phyloP scores from a whole-genome alignment of 2,888 invertebrate genomes.

The Pseudococcus longispinus region DNA sequence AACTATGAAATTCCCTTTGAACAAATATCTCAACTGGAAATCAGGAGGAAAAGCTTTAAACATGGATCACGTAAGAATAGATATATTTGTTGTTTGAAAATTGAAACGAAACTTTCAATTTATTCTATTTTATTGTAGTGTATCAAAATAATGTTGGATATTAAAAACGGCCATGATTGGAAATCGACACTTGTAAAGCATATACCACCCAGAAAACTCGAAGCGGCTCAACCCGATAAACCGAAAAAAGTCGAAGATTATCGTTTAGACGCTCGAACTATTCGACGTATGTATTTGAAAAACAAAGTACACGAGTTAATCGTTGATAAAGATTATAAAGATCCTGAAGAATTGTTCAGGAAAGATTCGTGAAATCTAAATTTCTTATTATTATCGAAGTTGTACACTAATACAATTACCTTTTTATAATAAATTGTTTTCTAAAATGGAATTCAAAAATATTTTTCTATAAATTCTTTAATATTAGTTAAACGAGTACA shows the following conservation, averaged over 20 bases:
- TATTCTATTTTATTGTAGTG: not conserved
- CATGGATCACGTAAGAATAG: constrained; percentile 72
- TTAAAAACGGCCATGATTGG: constrained; percentile 14
- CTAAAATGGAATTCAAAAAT: not conserved
- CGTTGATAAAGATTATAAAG: not conserved
- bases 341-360: not conserved
- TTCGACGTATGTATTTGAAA: not conserved
- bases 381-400: not conserved
- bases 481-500: not conserved
- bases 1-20: constrained; percentile 83
- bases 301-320: constrained; percentile 20
- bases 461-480: not conserved
- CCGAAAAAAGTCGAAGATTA: not conserved
- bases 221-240: not conserved
- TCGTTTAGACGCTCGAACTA: not conserved
- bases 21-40: constrained; percentile 79
- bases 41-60: constrained; percentile 81
- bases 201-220: not conserved
- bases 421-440: not conserved
- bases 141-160: not conserved
- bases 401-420: not conserved
- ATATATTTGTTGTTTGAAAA: not conserved
- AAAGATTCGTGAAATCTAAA: not conserved
- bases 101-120: not conserved
- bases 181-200: not conserved